These are phyloP conservation scores for Parapristionchus giblindavisi DNA, from an alignment of 2,888 invertebrate genomes.

Conservation along the genomic window DNA sequence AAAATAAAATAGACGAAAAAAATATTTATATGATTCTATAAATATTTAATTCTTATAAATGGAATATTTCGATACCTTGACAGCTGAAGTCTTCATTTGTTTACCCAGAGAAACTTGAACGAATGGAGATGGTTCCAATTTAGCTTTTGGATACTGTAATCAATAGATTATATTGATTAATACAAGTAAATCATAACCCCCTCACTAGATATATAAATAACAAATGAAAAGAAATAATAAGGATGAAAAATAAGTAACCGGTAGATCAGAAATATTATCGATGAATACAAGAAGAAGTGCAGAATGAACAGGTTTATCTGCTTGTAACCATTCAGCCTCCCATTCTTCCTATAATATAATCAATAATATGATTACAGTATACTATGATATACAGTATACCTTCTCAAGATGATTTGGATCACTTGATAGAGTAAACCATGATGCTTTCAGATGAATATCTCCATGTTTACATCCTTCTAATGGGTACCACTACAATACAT, in stretches of 20 bases:
- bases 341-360: constrained; percentile 39
- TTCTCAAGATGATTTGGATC: constrained; percentile 50
- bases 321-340: constrained; percentile 56
- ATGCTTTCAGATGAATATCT: constrained; percentile 86
- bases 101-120: constrained; percentile 83
- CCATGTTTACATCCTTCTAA: constrained; percentile 95
- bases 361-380: too few relatives aligned
- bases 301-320: constrained; percentile 70
- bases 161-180: neutral
- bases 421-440: constrained; percentile 84
- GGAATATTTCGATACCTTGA: constrained; percentile 62
- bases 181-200: neutral
- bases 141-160: constrained; percentile 70
- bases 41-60: neutral
- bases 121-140: constrained; percentile 82
- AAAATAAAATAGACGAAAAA: neutral
- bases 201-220: neutral
- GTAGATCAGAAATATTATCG: constrained; percentile 89
- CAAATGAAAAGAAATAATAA: neutral
- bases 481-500: constrained; percentile 83
- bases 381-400: too few relatives aligned
- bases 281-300: constrained; percentile 83
- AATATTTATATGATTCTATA: too few relatives aligned
- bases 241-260: constrained; percentile 75
- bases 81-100: constrained; percentile 73